Percentiles rank a stretch among this genome's conserved stretches.
Evolutionary conservation across 2,113 vertebrate genomes (phyloP).

Genomic region (Notarius quadriscutis): DNA sequence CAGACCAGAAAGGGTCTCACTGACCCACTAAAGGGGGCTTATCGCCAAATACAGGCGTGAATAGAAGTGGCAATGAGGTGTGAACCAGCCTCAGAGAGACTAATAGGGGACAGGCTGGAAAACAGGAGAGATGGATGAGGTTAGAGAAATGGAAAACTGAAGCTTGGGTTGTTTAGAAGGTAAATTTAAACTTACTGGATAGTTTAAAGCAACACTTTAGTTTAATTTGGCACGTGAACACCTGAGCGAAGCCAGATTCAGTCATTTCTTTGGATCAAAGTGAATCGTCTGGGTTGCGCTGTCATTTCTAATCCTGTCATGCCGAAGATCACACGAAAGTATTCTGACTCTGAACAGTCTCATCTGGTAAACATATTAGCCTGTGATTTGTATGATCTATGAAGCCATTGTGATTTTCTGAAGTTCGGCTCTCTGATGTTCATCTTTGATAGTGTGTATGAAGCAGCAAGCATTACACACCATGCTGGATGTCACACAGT

Average conservation of each 20-base stretch:
- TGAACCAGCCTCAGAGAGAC: conserved; percentile 53
- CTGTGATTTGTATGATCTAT: conserved; percentile 13
- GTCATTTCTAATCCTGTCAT: conserved; percentile 18
- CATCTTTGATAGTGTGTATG: conserved; percentile 22
- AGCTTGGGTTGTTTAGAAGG: neutral
- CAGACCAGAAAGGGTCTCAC: conserved; percentile 55
- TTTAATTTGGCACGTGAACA: neutral
- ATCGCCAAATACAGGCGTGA: conserved; percentile 59
- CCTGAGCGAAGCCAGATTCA: too few relatives aligned
- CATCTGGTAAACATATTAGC: conserved; percentile 30
- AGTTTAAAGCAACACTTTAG: neutral
- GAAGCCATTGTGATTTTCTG: neutral
- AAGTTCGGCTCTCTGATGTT: conserved; percentile 36
- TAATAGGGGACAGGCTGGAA: conserved; percentile 56
- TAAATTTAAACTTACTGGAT: neutral
- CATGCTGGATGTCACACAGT: conserved; percentile 10
- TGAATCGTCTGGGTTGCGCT: neutral
- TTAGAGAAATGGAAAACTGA: conserved; percentile 8
- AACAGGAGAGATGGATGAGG: conserved; percentile 8
- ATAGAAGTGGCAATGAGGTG: conserved; percentile 61
- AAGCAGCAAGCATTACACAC: conserved; percentile 1
- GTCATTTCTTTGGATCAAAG: conserved; percentile 6
- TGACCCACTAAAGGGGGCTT: conserved; percentile 60
- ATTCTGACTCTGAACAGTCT: neutral
- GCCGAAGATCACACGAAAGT: neutral